Evolutionary conservation across 2,888 invertebrate species (phyloP), one percentile per base, ranked within the genome.

Genomic region (Phymatocera aterrima): DNA sequence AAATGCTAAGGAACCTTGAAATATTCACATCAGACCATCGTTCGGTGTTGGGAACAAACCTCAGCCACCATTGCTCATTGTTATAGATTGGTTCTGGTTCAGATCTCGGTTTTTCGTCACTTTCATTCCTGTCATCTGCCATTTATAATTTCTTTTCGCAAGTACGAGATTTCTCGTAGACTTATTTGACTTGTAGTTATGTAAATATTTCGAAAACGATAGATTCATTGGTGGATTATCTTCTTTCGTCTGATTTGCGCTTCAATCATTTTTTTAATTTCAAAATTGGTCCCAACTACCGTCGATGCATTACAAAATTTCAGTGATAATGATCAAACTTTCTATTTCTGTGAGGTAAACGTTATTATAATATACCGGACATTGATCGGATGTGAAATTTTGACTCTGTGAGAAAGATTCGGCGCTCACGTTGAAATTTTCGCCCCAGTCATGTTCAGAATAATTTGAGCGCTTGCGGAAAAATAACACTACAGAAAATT

Each of bases 1-100:
- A 82, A 0, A 79, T 64, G 1, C 31, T 28, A 8, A 82, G 34
- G 28, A 81, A 81, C 10, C 81, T 79, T 54, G 70, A 10, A n/a
- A 81, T 80, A 37, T 82, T 82, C 60, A 79, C 51, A n/a, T 72
- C 51, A 0, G 70, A 48, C 70, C 70, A 72, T 24, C 18, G 24
- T 46, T 51, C n/a, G 10, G 31, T 8, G 5, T 28, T 18, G 18
- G 61, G 46, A 43, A 77, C 61, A 77, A 43, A 60, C n/a, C n/a
- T 40, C 77, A 43, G 18, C 54, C 77, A 28, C 77, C 61, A 72
- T 43, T 65, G 37, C 24, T 28, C 24, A 46, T 68, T 68, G 5
- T 68, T 24, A 5, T 68, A 43, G 6, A 68, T 43, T 28, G n/a
- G 8, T 24, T 68, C 46, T 12, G 12, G 15, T 46, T 24, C 10